phyloP scores from a whole-genome alignment of 2,797 vertebrate genomes.

The Margarornis squamiger region DNA sequence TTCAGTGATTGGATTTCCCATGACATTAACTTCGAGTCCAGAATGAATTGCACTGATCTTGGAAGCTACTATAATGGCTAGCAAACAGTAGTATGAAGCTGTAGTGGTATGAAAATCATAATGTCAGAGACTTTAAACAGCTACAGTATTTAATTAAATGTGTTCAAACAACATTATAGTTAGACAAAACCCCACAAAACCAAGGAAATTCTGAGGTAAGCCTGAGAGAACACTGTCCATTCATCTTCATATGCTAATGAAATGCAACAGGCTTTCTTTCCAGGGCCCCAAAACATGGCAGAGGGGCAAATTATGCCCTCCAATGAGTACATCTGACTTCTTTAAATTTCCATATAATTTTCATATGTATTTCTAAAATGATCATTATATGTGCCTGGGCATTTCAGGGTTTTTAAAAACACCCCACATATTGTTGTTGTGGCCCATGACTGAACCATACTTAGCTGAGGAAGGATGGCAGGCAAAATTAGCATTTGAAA shows the following conservation, averaged over 20 bases:
- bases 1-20: constrained; percentile 71
- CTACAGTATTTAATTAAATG: constrained; percentile 62
- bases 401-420: background rate
- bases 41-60: constrained; percentile 56
- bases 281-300: background rate
- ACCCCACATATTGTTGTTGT: background rate
- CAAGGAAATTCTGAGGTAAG: constrained; percentile 3
- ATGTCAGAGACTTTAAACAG: constrained; percentile 55
- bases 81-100: background rate
- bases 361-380: background rate
- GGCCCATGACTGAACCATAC: background rate
- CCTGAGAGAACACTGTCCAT: background rate
- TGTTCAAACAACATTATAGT: constrained; percentile 52
- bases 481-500: background rate
- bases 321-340: background rate
- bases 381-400: background rate
- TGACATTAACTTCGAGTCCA: constrained; percentile 60
- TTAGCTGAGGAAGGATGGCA: background rate
- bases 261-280: background rate
- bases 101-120: constrained; percentile 19
- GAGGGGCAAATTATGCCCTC: background rate
- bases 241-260: background rate
- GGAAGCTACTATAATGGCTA: constrained; percentile 40
- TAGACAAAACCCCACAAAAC: constrained; percentile 44
- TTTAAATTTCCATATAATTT: background rate